phyloP scores from a whole-genome alignment of 1,140 invertebrate species.

The Brachionus paranguensis region DNA sequence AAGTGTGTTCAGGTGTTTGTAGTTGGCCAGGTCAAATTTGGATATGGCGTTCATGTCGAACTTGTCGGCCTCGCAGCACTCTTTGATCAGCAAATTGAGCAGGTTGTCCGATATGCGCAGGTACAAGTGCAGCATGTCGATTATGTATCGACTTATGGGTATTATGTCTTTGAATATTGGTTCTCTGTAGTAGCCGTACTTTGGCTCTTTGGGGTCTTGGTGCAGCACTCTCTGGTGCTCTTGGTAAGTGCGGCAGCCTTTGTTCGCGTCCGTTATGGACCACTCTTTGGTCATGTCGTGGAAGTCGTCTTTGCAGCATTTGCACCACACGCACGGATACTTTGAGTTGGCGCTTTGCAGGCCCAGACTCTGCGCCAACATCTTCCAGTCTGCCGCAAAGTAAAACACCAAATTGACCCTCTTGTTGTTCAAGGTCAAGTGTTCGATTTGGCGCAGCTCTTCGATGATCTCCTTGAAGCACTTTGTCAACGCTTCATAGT shows the following conservation, averaged over 20 bases:
- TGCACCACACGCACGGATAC: conserved; percentile 31
- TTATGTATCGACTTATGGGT: background rate
- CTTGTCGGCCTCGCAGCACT: background rate
- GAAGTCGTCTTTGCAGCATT: conserved; percentile 34
- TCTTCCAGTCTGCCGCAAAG: conserved; percentile 12
- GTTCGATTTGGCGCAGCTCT: background rate
- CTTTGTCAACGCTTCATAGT: background rate
- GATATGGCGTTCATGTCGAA: conserved; percentile 15
- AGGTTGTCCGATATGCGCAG: conserved; percentile 6
- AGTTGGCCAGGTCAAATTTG: background rate
- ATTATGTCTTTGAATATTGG: conserved; percentile 19
- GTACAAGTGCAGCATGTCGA: conserved; percentile 36
- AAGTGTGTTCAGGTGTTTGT: background rate
- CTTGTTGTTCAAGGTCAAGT: background rate
- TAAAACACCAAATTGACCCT: background rate
- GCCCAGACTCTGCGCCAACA: background rate
- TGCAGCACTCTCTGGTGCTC: background rate
- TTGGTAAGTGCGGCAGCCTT: background rate
- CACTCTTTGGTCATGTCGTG: background rate
- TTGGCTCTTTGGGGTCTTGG: background rate
- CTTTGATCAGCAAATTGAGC: conserved; percentile 20
- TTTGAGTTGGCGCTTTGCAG: conserved; percentile 10
- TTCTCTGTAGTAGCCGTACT: background rate
- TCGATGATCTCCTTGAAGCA: conserved; percentile 21
- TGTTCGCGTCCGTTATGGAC: background rate